Evolutionary conservation across 2,888 invertebrate genomes (phyloP), one percentile per base, ranked within the genome.

Genomic region (Caenorhabditis wallacei): DNA sequence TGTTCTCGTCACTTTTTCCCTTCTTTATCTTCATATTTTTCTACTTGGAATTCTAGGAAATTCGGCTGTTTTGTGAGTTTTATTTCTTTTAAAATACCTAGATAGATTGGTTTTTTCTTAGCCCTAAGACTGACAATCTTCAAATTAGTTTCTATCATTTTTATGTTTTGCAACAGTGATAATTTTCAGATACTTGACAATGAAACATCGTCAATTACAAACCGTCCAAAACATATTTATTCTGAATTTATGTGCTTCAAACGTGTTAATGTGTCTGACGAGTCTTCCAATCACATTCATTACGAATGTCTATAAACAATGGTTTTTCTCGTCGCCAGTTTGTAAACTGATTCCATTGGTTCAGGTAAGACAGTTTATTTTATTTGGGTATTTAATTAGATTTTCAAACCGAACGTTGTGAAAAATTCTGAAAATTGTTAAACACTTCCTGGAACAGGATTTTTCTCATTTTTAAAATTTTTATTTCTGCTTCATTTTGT

Each of bases 241-340:
- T 92, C 96, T 96, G 56, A 98, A 98, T 92, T 93, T 98, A 90
- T 98, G 98, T 0, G 93, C 97, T 35, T 96, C 97, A 13, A 98
- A 98, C 92, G 96, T 98, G 64, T 93, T 98, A 48, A 94, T 98
- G 87, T 97, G 97, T 92, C 94, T 96, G 10, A 94, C 98, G 75
- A 96, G 97, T 1, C 96, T 98, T 68, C 98, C 98, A 0, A 97
- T 98, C 92, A 98, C 98, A 0, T 98, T 98, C 0, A 93, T 97
- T 0, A 97, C 97, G 92, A 95, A 96, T 0, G 97, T 98, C 92
- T 94, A 96, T 89, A 95, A 93, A 72, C 94, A 95, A 56, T 98
- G 98, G 98, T 95, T 96, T 66, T 98, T 98, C 93, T 98, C 98
- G 0, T 94, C 95, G 26, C 94, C 95, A 0, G 94, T 98, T 84